Conservation (phyloP, 2,888 invertebrate species). For the Lamproptera curius region DNA sequence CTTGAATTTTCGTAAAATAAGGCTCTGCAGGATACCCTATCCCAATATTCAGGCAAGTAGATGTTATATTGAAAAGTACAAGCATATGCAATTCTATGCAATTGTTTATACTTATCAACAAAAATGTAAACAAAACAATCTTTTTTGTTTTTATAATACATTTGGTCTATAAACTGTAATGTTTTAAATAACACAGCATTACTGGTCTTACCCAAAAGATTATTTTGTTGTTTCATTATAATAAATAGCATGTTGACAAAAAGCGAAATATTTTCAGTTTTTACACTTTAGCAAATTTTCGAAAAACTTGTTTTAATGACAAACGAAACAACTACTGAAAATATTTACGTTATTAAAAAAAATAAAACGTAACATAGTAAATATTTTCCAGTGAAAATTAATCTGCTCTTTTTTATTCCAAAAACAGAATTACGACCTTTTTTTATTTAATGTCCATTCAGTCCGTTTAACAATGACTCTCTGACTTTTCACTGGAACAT, state of each 20-base stretch:
- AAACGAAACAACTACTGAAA: constrained; percentile 1
- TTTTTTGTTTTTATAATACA: background rate
- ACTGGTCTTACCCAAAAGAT: constrained; percentile 1
- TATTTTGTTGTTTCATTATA: constrained; percentile 9
- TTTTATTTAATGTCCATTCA: too few relatives aligned
- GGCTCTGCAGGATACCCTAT: constrained; percentile 94
- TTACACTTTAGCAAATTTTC: background rate
- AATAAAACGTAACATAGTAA: background rate
- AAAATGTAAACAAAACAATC: constrained; percentile 8
- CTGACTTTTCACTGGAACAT: constrained; percentile 15
- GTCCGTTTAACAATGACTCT: too few relatives aligned
- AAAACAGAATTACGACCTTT: background rate
- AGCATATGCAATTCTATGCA: constrained; percentile 50
- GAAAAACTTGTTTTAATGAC: background rate
- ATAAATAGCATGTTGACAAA: constrained; percentile 1
- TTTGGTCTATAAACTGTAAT: background rate
- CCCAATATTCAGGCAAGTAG: constrained; percentile 97
- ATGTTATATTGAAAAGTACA: constrained; percentile 33
- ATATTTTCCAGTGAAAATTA: constrained; percentile 10
- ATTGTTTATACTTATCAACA: constrained; percentile 40
- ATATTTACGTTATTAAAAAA: constrained; percentile 4
- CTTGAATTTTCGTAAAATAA: constrained; percentile 52
- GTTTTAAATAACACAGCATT: too few relatives aligned
- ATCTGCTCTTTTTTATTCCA: background rate
- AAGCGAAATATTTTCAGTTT: constrained; percentile 12